These are phyloP conservation scores for Xiphophorus hellerii DNA, from an alignment of 2,113 vertebrate species.

Conservation along the genomic window DNA sequence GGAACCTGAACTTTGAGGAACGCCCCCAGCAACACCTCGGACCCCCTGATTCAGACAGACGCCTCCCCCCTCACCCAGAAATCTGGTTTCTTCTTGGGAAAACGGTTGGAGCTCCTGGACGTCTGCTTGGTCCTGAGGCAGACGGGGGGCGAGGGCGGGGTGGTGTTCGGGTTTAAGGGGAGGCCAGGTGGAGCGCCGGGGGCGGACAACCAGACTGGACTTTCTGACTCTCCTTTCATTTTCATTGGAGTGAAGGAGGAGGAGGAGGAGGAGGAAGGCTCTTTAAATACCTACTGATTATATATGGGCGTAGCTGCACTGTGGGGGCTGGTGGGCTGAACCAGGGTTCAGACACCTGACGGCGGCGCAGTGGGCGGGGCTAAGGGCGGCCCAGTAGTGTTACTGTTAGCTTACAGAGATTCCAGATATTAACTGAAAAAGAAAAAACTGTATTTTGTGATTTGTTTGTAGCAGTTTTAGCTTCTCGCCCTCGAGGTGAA, in stretches of 20 bases:
- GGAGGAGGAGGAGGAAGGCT: conserved; percentile 22
- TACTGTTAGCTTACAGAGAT: conserved; percentile 74
- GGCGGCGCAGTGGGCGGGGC: not conserved
- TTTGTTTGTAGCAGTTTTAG: conserved; percentile 82
- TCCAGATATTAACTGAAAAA: conserved; percentile 66
- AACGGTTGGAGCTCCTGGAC: not conserved
- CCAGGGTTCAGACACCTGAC: no score
- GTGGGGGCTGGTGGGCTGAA: conserved; percentile 24
- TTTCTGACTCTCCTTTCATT: conserved; percentile 60
- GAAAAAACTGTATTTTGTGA: conserved; percentile 79
- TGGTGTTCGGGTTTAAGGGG: conserved; percentile 64
- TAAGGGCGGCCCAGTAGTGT: conserved; percentile 46
- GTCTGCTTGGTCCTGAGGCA: conserved; percentile 25
- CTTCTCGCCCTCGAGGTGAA: conserved; percentile 57
- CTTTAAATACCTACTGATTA: conserved; percentile 55
- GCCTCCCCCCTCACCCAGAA: conserved; percentile 22
- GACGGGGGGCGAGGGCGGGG: conserved; percentile 29
- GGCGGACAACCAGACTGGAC: conserved; percentile 22
- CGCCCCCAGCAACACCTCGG: conserved; percentile 31
- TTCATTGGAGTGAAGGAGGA: conserved; percentile 45
- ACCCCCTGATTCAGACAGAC: conserved; percentile 26
- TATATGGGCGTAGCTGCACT: conserved; percentile 55
- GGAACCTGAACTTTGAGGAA: conserved; percentile 56
- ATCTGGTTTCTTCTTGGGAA: conserved; percentile 8
- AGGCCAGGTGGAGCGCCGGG: conserved; percentile 58